Percentiles rank a stretch among this genome's conserved stretches.
Conservation (phyloP, 1,140 invertebrate species). For the Bradysia coprophila region DNA sequence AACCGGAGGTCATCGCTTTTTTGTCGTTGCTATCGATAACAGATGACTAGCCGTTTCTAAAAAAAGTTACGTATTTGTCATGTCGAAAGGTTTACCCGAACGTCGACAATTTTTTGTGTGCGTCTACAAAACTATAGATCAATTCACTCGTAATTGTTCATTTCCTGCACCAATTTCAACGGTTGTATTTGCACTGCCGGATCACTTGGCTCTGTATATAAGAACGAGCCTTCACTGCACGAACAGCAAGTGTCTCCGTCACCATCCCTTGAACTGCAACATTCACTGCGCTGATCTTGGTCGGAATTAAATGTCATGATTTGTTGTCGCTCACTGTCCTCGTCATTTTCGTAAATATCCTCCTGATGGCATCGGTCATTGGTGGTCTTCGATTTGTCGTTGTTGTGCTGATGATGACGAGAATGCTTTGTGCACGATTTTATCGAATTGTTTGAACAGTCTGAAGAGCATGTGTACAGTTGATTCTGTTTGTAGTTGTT, state of each 20-base stretch:
- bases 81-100: no score
- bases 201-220: constrained; percentile 22
- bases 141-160: no score
- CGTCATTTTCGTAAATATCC: constrained; percentile 10
- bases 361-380: neutral
- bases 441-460: constrained; percentile 21
- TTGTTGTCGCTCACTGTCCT: neutral
- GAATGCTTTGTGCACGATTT: constrained; percentile 12
- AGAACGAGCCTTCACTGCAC: constrained; percentile 22
- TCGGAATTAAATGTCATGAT: constrained; percentile 1
- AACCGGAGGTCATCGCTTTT: no score
- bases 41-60: no score
- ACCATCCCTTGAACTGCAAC: constrained; percentile 15
- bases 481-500: constrained; percentile 14
- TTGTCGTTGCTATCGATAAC: no score
- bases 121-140: no score
- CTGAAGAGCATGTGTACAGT: constrained; percentile 24
- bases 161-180: neutral
- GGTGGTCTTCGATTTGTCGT: neutral
- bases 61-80: no score
- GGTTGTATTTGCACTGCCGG: constrained; percentile 3
- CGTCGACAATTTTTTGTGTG: no score
- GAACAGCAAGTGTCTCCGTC: constrained; percentile 22
- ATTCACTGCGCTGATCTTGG: constrained; percentile 11
- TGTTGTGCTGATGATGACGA: constrained; percentile 16